Percentiles rank a stretch among this genome's conserved stretches.
Conservation (phyloP, 2,888 invertebrate species). For the Synergus gifuensis region DNA sequence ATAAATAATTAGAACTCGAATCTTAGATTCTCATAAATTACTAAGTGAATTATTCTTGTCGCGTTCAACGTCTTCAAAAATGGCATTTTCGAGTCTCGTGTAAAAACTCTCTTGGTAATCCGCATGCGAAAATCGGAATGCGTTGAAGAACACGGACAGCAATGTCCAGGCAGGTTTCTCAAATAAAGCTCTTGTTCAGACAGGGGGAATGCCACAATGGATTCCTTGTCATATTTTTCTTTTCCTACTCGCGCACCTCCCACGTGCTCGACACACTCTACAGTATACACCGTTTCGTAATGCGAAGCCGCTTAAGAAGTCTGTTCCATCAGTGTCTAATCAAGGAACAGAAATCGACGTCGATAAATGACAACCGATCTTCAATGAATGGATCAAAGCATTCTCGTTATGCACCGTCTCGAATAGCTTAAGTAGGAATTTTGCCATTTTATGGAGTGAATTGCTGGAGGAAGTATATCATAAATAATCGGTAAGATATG, state of each 20-base stretch:
- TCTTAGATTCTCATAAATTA: too few species aligned
- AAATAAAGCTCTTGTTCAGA: background rate
- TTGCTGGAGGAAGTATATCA: background rate
- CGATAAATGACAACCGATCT: background rate
- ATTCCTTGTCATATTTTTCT: background rate
- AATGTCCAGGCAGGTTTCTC: background rate
- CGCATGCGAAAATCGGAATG: background rate
- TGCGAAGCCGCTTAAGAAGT: background rate
- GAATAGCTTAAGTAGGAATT: background rate
- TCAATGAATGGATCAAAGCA: background rate
- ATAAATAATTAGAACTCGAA: too few species aligned
- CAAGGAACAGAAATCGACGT: slow-evolving; percentile 1
- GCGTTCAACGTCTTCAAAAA: too few species aligned
- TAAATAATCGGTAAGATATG: background rate
- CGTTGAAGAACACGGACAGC: background rate
- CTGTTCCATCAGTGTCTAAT: background rate
- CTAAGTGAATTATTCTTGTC: too few species aligned
- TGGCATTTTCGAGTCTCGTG: too few species aligned
- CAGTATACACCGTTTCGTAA: background rate
- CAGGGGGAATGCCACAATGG: background rate
- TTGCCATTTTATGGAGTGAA: background rate
- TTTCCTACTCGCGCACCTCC: background rate
- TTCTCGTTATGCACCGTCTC: background rate
- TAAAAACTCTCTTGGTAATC: too few species aligned
- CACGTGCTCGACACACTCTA: background rate